phyloP scores from a whole-genome alignment of 2,113 vertebrate species.

The Ptyas mucosa region DNA sequence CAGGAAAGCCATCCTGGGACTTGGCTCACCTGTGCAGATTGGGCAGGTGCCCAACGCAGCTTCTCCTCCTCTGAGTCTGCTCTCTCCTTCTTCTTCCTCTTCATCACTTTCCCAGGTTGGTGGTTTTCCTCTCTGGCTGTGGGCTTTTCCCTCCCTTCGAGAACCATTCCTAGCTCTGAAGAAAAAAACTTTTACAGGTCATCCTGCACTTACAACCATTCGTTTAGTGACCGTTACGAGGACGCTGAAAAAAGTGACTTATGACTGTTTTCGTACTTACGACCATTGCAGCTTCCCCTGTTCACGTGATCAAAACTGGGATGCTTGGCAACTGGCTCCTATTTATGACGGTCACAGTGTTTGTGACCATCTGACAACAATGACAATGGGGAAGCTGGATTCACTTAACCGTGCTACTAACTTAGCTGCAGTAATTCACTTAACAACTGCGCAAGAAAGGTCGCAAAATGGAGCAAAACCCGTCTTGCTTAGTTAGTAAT shows the following conservation, averaged over 20 bases:
- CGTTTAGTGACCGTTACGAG: fast-evolving
- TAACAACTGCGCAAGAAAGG: background rate
- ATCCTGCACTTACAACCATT: background rate
- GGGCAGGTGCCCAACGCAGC: background rate
- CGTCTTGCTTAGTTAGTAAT: background rate
- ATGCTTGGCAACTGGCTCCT: background rate
- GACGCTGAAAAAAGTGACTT: background rate
- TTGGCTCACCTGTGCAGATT: slow-evolving; percentile 1
- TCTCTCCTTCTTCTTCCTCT: background rate
- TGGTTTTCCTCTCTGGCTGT: background rate
- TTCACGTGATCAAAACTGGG: background rate
- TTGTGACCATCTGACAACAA: background rate
- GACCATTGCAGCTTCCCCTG: background rate
- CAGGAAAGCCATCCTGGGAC: background rate
- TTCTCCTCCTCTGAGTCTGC: fast-evolving
- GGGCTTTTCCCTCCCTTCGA: background rate
- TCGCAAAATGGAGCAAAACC: background rate
- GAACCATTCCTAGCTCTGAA: background rate
- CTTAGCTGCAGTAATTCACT: background rate
- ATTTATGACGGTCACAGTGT: background rate
- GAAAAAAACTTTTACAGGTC: background rate
- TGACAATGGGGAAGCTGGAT: background rate
- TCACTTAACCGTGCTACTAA: background rate
- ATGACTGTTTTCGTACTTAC: background rate
- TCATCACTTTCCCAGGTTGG: background rate